phyloP scores from a whole-genome alignment of 2,113 vertebrate genomes.

The Tautogolabrus adspersus region DNA sequence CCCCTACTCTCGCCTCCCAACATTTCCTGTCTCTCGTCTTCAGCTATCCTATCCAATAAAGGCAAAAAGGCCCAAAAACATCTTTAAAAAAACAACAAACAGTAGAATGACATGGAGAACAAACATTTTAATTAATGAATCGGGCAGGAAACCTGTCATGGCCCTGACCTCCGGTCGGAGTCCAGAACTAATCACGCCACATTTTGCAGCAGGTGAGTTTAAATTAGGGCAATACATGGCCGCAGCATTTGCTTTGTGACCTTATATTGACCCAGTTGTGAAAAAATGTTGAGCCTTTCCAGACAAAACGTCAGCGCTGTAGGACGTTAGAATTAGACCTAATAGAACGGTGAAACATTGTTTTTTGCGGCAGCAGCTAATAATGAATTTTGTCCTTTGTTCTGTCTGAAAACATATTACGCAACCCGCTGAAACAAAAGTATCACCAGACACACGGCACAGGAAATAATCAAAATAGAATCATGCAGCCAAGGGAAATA shows the following conservation, averaged over 20 bases:
- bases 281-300: neutral
- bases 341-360: constrained; percentile 42
- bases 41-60: no score
- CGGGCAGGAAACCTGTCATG: neutral
- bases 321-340: neutral
- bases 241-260: neutral
- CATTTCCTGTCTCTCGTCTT: no score
- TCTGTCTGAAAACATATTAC: constrained; percentile 23
- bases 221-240: neutral
- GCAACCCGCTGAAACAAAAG: constrained; percentile 24
- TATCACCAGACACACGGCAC: constrained; percentile 8
- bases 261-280: neutral
- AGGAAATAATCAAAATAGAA: constrained; percentile 52
- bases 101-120: no score
- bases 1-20: no score
- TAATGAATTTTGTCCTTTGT: constrained; percentile 19
- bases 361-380: constrained; percentile 29
- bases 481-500: constrained; percentile 27
- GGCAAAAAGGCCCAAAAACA: no score
- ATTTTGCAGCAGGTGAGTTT: neutral
- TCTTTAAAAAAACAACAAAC: no score
- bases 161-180: neutral
- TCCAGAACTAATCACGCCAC: neutral
- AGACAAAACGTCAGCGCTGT: neutral
- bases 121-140: no score